Evolutionary conservation across 2,113 vertebrate species (phyloP).

Genomic region (Morone chrysops): DNA sequence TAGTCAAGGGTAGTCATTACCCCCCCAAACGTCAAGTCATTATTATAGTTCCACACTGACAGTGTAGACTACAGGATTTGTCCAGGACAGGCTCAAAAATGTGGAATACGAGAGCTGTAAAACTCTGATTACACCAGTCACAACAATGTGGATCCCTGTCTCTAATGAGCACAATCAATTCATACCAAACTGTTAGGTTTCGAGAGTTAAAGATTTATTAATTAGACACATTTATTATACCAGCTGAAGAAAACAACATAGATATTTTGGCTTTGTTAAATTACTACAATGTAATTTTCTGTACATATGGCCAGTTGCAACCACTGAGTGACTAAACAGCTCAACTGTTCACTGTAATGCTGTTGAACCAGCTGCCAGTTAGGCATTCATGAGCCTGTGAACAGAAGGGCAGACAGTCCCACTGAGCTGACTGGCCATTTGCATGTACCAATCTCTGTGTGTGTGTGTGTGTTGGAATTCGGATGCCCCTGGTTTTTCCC

Average conservation of each 20-base stretch:
- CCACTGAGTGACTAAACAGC: conserved; percentile 41
- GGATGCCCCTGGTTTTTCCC: conserved; percentile 55
- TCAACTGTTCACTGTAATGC: conserved; percentile 35
- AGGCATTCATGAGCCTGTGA: conserved; percentile 39
- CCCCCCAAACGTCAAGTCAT: too few species aligned
- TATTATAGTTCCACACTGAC: neutral
- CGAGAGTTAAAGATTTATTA: neutral
- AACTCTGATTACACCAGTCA: neutral
- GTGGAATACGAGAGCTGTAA: neutral
- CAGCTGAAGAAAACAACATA: neutral
- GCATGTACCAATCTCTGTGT: conserved; percentile 14
- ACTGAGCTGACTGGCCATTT: conserved; percentile 57
- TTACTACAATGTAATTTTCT: neutral
- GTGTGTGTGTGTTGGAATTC: conserved; percentile 58
- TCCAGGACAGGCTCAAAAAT: neutral
- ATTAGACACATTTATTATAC: neutral
- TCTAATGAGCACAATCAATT: neutral
- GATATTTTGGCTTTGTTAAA: neutral
- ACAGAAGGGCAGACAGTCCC: conserved; percentile 56
- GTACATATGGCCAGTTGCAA: conserved; percentile 6
- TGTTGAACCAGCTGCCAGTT: conserved; percentile 65
- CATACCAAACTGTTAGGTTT: neutral
- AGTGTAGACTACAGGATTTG: neutral
- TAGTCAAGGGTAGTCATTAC: too few species aligned
- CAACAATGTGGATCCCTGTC: too few species aligned